Base-by-base conservation (phyloP, 2,797 vertebrate species). In the Spatula clypeata region DNA sequence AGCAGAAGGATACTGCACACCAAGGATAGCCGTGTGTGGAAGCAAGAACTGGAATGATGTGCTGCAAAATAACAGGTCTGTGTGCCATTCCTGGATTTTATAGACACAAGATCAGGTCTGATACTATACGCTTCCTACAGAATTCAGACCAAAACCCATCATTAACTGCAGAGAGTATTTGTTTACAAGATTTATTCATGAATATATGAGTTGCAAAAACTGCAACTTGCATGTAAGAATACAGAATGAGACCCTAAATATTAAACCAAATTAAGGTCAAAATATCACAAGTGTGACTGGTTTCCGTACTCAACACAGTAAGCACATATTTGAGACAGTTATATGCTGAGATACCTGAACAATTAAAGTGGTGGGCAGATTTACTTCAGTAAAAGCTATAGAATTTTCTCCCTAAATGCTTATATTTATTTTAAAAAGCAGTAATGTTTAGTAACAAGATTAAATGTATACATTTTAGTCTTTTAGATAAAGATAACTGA, bases 1-100 rank as follows among this genome's bases (percentile, higher is more conserved):
- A 54, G 58, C 1, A 4, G 40, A 45, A 62, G 31, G 58, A 45
- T 19, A 38, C 54, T 26, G 66, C 74, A 79, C 65, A 45, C 13
- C 36, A 79, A 55, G 38, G 40, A 11, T 1, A 83, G 29, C 3
- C 9, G 12, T 0, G 0, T 0, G 4, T 3, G 34, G 9, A 58
- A 57, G 51, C 32, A 79, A 54, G 27, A 85, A 31, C 26, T 11
- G 27, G 47, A 71, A 49, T 5, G 9, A 29, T 32, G 36, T 21
- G 49, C 58, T 1, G 2, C 60, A 27, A 72, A 90, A n/a, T 4
- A 57, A 53, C 31, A n/a, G 24, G 18, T 60, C 3, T 19, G 19
- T 38, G 32, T 49, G 21, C 60, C 49, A 21, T n/a, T 71, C n/a
- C 20, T 44, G 47, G 31, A 8, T 32, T 69, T 14, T 12, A 44